These are phyloP conservation scores for Whitmania pigra DNA, from an alignment of 1,140 invertebrate genomes.

Conservation along the genomic window DNA sequence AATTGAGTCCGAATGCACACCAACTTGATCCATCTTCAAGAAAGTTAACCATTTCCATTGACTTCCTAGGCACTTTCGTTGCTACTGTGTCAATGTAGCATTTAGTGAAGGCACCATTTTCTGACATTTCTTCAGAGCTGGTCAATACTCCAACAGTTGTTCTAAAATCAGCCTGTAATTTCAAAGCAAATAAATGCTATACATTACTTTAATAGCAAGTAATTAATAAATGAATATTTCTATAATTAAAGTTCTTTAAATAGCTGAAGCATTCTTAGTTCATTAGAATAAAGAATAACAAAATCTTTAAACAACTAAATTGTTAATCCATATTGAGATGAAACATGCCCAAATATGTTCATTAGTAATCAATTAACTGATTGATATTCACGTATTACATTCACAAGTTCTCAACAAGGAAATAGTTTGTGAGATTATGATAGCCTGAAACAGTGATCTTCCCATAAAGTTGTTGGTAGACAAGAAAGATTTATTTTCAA, in stretches of 20 bases:
- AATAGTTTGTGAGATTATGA: background rate
- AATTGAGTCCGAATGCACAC: constrained; percentile 24
- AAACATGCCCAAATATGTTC: too few relatives aligned
- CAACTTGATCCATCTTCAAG: constrained; percentile 78
- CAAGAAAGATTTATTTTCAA: too few relatives aligned
- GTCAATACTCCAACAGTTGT: constrained; percentile 56
- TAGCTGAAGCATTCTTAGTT: too few relatives aligned
- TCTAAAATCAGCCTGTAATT: constrained; percentile 64
- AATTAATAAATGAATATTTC: too few relatives aligned
- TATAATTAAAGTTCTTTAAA: too few relatives aligned
- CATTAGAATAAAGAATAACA: too few relatives aligned
- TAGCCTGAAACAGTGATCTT: background rate
- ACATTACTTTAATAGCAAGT: background rate
- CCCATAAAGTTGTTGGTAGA: background rate
- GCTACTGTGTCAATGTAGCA: constrained; percentile 71
- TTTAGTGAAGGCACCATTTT: constrained; percentile 52
- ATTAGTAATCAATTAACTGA: too few relatives aligned
- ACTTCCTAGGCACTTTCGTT: constrained; percentile 73
- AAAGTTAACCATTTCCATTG: constrained; percentile 68
- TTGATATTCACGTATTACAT: too few relatives aligned
- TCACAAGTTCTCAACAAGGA: too few relatives aligned
- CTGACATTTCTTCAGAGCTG: constrained; percentile 47
- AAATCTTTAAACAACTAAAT: too few relatives aligned
- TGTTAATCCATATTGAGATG: too few relatives aligned
- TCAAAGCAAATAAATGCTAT: background rate